These are phyloP conservation scores for Diglossa cyanea DNA, from an alignment of 2,797 vertebrate genomes.

Conservation along the genomic window DNA sequence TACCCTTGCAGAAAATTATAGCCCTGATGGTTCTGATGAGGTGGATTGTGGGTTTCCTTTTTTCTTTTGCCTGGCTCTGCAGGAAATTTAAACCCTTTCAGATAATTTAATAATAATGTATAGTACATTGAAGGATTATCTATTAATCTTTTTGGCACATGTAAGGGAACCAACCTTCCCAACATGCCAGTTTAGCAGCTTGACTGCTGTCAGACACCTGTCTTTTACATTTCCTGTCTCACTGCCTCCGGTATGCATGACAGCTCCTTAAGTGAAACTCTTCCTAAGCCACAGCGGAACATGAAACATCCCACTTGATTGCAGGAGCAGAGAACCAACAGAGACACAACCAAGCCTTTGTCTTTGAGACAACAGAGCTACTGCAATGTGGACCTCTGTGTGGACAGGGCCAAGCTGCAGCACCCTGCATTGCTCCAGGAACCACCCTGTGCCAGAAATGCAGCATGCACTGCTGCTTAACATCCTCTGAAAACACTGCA, in stretches of 20 bases:
- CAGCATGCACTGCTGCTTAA: background rate
- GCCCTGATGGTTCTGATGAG: background rate
- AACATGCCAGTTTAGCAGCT: background rate
- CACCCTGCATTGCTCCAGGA: background rate
- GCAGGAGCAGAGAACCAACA: background rate
- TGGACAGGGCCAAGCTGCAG: background rate
- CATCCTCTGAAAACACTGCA: background rate
- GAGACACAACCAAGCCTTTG: background rate
- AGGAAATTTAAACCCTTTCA: background rate
- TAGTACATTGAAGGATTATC: background rate
- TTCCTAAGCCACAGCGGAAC: background rate
- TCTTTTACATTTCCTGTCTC: background rate
- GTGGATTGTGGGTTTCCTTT: background rate
- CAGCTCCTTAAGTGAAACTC: background rate
- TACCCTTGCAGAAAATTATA: background rate
- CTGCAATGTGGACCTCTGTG: background rate
- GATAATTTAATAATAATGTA: background rate
- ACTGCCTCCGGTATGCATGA: accelerated
- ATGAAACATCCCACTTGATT: background rate
- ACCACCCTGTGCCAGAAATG: background rate
- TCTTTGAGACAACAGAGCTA: background rate
- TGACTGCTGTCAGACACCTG: background rate
- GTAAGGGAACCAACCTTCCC: background rate
- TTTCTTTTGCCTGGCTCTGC: background rate
- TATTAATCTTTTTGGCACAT: background rate